These are phyloP conservation scores for Diabrotica balteata DNA, from an alignment of 2,888 invertebrate species.

Conservation along the genomic window DNA sequence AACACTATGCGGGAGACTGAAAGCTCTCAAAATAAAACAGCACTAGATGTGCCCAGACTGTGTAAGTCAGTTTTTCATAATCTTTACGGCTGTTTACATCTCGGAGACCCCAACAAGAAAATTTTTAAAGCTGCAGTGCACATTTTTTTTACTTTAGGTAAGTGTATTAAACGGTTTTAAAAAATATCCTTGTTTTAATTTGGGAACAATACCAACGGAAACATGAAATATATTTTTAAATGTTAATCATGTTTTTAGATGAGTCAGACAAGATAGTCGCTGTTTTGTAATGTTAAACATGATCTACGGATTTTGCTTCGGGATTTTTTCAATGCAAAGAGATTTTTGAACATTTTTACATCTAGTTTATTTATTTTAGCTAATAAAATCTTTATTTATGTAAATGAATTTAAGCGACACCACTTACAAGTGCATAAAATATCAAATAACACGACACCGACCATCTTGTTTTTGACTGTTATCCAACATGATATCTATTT, in stretches of 20 bases:
- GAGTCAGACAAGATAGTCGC: slow-evolving; percentile 30
- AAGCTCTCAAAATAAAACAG: slow-evolving; percentile 62
- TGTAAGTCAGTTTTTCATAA: slow-evolving; percentile 55
- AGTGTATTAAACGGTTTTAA: slow-evolving; percentile 1
- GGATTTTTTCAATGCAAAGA: no score
- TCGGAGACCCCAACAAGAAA: slow-evolving; percentile 27
- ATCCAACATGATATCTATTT: slow-evolving; percentile 60
- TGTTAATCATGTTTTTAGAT: slow-evolving; percentile 40
- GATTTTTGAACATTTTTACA: no score
- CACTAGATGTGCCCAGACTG: slow-evolving; percentile 60
- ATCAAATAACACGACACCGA: slow-evolving; percentile 47
- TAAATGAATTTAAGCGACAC: no score
- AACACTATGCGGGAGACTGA: slow-evolving; percentile 57
- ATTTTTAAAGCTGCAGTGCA: slow-evolving; percentile 12
- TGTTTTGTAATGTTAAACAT: slow-evolving; percentile 25
- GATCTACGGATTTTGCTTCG: not conserved
- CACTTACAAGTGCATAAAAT: slow-evolving; percentile 42
- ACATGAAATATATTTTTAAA: slow-evolving; percentile 8
- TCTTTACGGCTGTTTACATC: slow-evolving; percentile 51
- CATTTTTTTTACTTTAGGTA: slow-evolving; percentile 9
- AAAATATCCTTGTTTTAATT: slow-evolving; percentile 20
- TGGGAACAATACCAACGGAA: slow-evolving; percentile 11
- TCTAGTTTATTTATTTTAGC: no score
- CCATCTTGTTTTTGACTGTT: slow-evolving; percentile 60
- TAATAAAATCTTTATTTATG: not conserved